Conservation (phyloP, 2,113 vertebrate genomes). For the Charadrius vociferus region DNA sequence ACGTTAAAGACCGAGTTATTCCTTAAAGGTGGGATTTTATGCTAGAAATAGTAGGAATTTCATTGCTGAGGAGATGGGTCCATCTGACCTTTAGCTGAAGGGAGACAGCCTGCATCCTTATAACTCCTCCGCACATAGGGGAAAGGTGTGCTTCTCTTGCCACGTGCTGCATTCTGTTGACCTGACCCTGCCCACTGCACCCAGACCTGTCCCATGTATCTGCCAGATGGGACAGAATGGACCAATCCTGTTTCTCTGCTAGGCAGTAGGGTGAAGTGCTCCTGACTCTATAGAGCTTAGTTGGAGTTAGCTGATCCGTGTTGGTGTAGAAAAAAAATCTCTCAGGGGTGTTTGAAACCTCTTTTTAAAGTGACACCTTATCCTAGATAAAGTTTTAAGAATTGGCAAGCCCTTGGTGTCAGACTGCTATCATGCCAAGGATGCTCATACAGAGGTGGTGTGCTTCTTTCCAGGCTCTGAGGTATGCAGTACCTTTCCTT, state of each 20-base stretch:
- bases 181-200: background rate
- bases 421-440: background rate
- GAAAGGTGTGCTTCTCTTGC: background rate
- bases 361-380: background rate
- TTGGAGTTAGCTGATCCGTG: background rate
- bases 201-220: background rate
- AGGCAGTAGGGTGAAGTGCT: background rate
- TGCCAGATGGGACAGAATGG: background rate
- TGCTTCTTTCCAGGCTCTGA: background rate
- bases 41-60: background rate
- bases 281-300: background rate
- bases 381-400: background rate
- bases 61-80: background rate
- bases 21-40: background rate
- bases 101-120: background rate
- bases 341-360: background rate
- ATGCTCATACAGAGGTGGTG: background rate
- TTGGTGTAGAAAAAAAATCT: background rate
- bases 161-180: background rate
- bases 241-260: background rate
- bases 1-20: background rate
- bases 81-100: background rate
- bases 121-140: rapidly evolving
- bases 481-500: background rate
- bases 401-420: background rate